Percentiles rank a stretch among this genome's conserved stretches.
Evolutionary conservation across 35 echinoderm and acorn worm species (phyloP).

Genomic region (Apostichopus californicus): DNA sequence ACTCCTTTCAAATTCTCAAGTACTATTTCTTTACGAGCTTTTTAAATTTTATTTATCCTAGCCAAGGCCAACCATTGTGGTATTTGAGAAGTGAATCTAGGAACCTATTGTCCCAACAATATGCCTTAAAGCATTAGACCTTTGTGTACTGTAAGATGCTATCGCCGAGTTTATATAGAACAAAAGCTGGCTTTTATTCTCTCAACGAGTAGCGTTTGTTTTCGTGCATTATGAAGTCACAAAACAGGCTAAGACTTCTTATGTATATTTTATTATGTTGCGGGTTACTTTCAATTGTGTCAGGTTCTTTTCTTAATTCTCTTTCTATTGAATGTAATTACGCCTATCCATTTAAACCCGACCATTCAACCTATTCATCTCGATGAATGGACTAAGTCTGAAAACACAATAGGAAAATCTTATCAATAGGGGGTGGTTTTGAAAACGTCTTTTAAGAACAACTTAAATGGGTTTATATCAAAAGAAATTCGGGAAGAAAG

Average conservation of each 20-base stretch:
- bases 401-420: background rate
- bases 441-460: conserved; percentile 8
- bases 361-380: conserved; percentile 27
- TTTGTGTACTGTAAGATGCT: background rate
- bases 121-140: conserved; percentile 33
- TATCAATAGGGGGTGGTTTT: background rate
- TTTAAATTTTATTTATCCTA: conserved; percentile 49
- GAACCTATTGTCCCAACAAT: background rate
- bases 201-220: conserved; percentile 28
- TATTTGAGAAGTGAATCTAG: conserved; percentile 39
- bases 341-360: conserved; percentile 26
- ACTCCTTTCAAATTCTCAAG: conserved; percentile 38
- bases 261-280: conserved; percentile 51
- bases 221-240: background rate
- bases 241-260: background rate
- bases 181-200: conserved; percentile 25
- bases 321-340: conserved; percentile 35
- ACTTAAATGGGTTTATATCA: background rate
- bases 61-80: conserved; percentile 30
- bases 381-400: conserved; percentile 12
- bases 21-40: conserved; percentile 24
- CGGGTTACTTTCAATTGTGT: conserved; percentile 49
- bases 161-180: conserved; percentile 52
- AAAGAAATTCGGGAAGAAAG: conserved; percentile 12
- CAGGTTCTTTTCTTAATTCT: background rate